phyloP scores from a whole-genome alignment of 2,888 invertebrate genomes.

The Caenorhabditis afra region DNA sequence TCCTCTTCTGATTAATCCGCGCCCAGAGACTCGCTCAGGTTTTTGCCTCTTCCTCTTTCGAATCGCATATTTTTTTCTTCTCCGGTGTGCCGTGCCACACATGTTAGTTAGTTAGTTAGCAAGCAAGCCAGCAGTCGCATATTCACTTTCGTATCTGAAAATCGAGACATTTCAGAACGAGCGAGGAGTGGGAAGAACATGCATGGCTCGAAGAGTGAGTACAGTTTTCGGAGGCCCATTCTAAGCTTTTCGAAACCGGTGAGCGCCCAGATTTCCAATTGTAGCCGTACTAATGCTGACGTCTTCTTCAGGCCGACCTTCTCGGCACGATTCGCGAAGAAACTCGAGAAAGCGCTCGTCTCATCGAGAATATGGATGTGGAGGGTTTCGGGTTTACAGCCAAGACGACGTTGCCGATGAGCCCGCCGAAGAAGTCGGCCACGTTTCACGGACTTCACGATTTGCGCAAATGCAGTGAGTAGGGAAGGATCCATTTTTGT shows the following conservation, averaged over 20 bases:
- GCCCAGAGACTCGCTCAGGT: too few relatives aligned
- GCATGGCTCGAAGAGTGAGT: constrained; percentile 56
- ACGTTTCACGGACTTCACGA: constrained; percentile 64
- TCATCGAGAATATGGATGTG: constrained; percentile 21
- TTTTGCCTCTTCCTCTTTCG: too few relatives aligned
- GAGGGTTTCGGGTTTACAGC: neutral
- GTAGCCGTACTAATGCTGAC: neutral
- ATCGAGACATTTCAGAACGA: neutral
- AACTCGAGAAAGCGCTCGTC: constrained; percentile 28
- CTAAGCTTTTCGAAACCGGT: constrained; percentile 29
- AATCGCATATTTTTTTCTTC: too few relatives aligned
- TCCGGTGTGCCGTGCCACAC: too few relatives aligned
- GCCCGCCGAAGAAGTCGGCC: constrained; percentile 55
- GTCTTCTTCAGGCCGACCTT: constrained; percentile 30
- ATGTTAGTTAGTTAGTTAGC: too few relatives aligned
- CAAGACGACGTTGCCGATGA: neutral
- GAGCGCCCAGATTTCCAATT: neutral
- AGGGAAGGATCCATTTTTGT: neutral
- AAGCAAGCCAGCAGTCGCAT: too few relatives aligned
- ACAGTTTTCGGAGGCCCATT: constrained; percentile 42
- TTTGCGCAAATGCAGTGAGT: constrained; percentile 52
- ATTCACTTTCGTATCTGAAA: too few relatives aligned
- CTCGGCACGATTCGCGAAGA: constrained; percentile 51
- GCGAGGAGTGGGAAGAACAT: neutral
- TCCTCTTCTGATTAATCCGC: too few relatives aligned